Percentiles rank a stretch among this genome's conserved stretches.
phyloP scores from a whole-genome alignment of 92 coral and sea anemone species.

The Nematostella vectensis region DNA sequence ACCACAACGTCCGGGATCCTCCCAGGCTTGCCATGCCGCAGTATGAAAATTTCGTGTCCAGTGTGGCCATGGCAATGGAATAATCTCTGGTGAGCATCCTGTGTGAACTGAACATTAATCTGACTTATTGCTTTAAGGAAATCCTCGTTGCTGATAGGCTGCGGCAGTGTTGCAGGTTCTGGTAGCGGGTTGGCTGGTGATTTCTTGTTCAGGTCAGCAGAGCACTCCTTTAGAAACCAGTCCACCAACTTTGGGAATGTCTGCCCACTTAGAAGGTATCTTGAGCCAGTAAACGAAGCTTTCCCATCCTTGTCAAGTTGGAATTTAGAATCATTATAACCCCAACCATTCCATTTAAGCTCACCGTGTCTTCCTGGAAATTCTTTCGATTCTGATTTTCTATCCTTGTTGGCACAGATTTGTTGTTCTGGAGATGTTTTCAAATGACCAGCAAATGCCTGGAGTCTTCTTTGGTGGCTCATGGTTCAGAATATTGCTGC shows the following conservation, averaged over 20 bases:
- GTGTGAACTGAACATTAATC: slow-evolving; percentile 54
- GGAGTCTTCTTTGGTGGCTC: slow-evolving; percentile 56
- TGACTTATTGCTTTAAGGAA: slow-evolving; percentile 48
- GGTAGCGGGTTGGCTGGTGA: slow-evolving; percentile 85
- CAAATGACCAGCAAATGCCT: slow-evolving; percentile 52
- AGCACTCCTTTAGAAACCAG: slow-evolving; percentile 83
- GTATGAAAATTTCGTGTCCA: slow-evolving; percentile 80
- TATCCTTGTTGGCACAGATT: slow-evolving; percentile 22
- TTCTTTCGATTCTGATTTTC: slow-evolving; percentile 5
- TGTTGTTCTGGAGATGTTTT: slow-evolving; percentile 13
- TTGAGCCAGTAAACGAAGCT: slow-evolving; percentile 73
- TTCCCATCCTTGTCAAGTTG: slow-evolving; percentile 43
- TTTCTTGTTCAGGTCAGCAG: slow-evolving; percentile 44
- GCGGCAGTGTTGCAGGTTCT: slow-evolving; percentile 68
- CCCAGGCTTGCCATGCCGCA: slow-evolving; percentile 74
- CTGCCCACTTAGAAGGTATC: slow-evolving; percentile 78
- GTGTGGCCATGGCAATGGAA: slow-evolving; percentile 95
- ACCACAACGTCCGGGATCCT: slow-evolving; percentile 92
- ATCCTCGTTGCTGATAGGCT: slow-evolving; percentile 55
- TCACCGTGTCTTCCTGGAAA: slow-evolving; percentile 60
- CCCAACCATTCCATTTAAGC: slow-evolving; percentile 99
- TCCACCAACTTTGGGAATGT: slow-evolving; percentile 81
- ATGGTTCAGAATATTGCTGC: slow-evolving; percentile 12
- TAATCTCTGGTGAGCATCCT: slow-evolving; percentile 73
- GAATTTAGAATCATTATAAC: slow-evolving; percentile 83